Percentiles rank a stretch among this genome's conserved stretches.
Evolutionary conservation across 2,888 invertebrate genomes (phyloP).

Genomic region (Pterostichus madidus): DNA sequence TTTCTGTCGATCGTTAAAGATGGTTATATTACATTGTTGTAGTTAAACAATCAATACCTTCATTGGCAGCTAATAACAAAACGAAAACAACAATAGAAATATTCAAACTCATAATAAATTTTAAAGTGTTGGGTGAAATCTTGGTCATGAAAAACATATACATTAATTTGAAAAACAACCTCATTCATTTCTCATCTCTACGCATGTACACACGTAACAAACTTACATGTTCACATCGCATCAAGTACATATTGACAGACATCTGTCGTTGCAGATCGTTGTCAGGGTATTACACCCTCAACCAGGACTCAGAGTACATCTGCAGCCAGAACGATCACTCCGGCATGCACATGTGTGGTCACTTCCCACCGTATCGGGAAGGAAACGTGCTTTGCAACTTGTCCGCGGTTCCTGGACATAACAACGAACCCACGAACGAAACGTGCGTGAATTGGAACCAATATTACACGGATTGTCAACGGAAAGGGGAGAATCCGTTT

Average conservation of each 20-base stretch:
- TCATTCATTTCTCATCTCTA: background rate
- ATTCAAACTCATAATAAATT: too few relatives aligned
- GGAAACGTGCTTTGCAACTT: slow-evolving; percentile 89
- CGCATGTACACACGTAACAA: background rate
- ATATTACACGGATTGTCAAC: slow-evolving; percentile 97
- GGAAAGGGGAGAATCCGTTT: slow-evolving; percentile 97
- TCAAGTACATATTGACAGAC: too few relatives aligned
- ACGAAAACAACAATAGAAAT: too few relatives aligned
- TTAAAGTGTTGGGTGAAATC: too few relatives aligned
- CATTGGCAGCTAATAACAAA: too few relatives aligned
- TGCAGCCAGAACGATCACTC: slow-evolving; percentile 95
- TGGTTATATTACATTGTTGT: too few relatives aligned
- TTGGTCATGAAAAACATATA: too few relatives aligned
- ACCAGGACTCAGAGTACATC: slow-evolving; percentile 96
- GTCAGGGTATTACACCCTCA: slow-evolving; percentile 92
- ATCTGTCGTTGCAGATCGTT: slow-evolving; percentile 77
- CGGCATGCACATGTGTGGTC: slow-evolving; percentile 95
- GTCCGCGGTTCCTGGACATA: slow-evolving; percentile 81
- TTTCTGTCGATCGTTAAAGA: too few relatives aligned
- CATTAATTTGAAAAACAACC: too few relatives aligned
- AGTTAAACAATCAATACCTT: too few relatives aligned
- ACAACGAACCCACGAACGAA: slow-evolving; percentile 83
- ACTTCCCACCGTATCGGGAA: slow-evolving; percentile 89
- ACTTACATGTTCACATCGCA: too few relatives aligned
- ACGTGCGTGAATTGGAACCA: slow-evolving; percentile 99